phyloP scores from a whole-genome alignment of 1,140 invertebrate species.

The Samia ricini region DNA sequence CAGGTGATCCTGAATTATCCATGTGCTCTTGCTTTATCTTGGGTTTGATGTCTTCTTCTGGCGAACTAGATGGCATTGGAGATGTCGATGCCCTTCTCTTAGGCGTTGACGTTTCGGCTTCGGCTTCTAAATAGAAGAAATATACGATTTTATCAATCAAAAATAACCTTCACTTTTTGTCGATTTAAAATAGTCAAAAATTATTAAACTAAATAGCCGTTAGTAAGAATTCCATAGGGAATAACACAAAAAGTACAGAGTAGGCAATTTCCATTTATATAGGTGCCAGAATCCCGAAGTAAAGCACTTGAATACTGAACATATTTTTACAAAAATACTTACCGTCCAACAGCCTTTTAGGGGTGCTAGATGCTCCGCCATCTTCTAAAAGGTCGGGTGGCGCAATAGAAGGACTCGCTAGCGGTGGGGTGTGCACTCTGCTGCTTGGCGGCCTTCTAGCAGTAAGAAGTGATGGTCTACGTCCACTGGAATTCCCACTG shows the following conservation, averaged over 20 bases:
- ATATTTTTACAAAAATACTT: slow-evolving; percentile 16
- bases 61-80: slow-evolving; percentile 79
- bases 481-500: slow-evolving; percentile 78
- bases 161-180: no score
- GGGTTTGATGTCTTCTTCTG: slow-evolving; percentile 84
- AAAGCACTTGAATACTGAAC: no score
- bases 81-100: slow-evolving; percentile 82
- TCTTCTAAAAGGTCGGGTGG: slow-evolving; percentile 81
- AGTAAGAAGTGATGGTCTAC: slow-evolving; percentile 69
- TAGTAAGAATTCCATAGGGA: no score
- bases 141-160: background rate
- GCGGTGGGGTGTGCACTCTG: slow-evolving; percentile 81
- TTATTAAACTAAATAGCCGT: no score
- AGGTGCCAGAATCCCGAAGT: no score
- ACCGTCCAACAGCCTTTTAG: slow-evolving; percentile 82
- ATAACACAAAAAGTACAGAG: no score
- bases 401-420: slow-evolving; percentile 79
- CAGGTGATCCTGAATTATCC: slow-evolving; percentile 79
- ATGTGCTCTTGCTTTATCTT: slow-evolving; percentile 85
- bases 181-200: no score
- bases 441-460: slow-evolving; percentile 78
- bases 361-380: slow-evolving; percentile 83
- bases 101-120: slow-evolving; percentile 78
- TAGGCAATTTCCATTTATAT: no score
- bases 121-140: slow-evolving; percentile 44